phyloP scores from a whole-genome alignment of 2,888 invertebrate genomes.

The Cantharis rufa region DNA sequence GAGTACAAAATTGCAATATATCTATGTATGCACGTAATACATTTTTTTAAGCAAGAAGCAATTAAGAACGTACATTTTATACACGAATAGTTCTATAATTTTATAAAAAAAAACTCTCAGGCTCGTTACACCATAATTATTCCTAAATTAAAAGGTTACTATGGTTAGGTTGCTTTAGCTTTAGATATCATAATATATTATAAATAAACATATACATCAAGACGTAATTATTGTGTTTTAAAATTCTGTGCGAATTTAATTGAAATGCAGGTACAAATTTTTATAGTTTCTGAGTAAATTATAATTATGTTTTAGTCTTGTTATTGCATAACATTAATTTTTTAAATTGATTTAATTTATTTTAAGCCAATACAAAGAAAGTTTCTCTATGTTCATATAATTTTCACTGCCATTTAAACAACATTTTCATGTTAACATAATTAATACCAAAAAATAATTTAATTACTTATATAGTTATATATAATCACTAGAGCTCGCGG shows the following conservation, averaged over 20 bases:
- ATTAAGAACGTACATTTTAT: background rate
- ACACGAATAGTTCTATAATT: background rate
- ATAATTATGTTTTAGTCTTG: background rate
- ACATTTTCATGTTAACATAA: background rate
- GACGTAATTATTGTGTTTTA: background rate
- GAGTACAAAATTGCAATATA: background rate
- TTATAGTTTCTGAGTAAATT: background rate
- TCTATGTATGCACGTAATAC: background rate
- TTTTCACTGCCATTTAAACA: background rate
- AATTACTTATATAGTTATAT: too few species aligned
- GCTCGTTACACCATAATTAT: background rate
- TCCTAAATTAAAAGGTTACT: slow-evolving; percentile 1
- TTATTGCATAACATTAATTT: background rate
- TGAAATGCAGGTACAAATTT: background rate
- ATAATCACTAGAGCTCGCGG: too few species aligned
- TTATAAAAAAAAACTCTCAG: background rate
- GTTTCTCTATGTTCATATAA: background rate
- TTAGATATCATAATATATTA: background rate
- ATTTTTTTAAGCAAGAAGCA: background rate
- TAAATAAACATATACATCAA: background rate
- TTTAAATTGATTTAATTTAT: background rate
- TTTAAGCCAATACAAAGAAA: background rate
- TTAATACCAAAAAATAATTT: background rate
- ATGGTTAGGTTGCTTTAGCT: background rate
- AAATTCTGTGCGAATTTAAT: background rate